A percentile compares a stretch with the other conserved stretches of the same genome.
These are phyloP conservation scores for Periphyllus acericola DNA, from an alignment of 2,888 invertebrate species.

Conservation along the genomic window DNA sequence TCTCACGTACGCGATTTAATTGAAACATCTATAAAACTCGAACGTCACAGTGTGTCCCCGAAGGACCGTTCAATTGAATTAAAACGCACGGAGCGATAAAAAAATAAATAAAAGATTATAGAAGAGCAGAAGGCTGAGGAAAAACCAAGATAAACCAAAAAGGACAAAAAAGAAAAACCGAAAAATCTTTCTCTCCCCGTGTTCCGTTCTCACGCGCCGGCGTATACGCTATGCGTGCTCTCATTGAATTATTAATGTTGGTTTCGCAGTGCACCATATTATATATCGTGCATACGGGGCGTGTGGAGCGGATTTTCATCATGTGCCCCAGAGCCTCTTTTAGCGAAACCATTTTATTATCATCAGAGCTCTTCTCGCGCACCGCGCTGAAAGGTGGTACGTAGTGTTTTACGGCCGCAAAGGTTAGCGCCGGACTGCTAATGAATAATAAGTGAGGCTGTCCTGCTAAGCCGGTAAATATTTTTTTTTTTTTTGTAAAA, in stretches of 20 bases:
- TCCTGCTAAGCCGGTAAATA: neutral
- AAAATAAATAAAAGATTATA: constrained; percentile 4
- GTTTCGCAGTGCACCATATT: neutral
- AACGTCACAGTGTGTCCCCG: constrained; percentile 20
- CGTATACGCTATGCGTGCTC: neutral
- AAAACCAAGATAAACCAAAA: neutral
- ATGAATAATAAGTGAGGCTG: constrained; percentile 58
- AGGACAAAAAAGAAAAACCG: neutral
- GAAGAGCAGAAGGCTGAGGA: neutral
- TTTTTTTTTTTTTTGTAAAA: neutral
- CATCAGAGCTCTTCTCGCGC: constrained; percentile 34
- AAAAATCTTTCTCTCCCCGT: constrained; percentile 38
- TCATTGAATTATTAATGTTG: constrained; percentile 57
- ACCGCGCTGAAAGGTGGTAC: constrained; percentile 25
- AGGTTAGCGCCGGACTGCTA: constrained; percentile 20
- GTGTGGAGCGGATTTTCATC: constrained; percentile 36
- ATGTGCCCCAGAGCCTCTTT: constrained; percentile 46
- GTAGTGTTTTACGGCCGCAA: constrained; percentile 42
- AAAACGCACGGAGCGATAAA: constrained; percentile 36
- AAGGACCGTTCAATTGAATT: constrained; percentile 42
- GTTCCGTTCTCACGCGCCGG: too few species aligned
- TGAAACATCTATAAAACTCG: constrained; percentile 46
- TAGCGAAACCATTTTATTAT: constrained; percentile 53
- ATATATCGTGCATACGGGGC: too few species aligned
- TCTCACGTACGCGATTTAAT: constrained; percentile 47